phyloP scores from a whole-genome alignment of 2,113 vertebrate species.

The Pandion haliaetus region DNA sequence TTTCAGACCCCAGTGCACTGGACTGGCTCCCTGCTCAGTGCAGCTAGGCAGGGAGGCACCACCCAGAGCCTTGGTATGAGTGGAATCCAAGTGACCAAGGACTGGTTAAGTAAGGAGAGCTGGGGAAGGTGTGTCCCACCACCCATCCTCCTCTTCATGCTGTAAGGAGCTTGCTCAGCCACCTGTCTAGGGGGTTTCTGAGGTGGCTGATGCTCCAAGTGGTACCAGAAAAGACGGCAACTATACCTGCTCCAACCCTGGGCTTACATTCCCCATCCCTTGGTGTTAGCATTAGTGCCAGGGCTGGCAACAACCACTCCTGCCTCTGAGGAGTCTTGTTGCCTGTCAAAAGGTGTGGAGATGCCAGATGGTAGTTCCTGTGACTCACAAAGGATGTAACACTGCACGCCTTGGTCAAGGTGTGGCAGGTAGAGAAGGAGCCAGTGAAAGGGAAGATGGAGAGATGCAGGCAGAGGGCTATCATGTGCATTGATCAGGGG shows the following conservation, averaged over 20 bases:
- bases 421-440: background rate
- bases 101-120: background rate
- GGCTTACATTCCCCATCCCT: background rate
- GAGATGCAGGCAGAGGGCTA: background rate
- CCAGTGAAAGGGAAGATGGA: background rate
- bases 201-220: background rate
- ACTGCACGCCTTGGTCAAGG: fast-evolving
- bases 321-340: background rate
- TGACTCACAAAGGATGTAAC: background rate
- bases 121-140: background rate
- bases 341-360: background rate
- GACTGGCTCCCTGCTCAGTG: background rate
- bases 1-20: background rate
- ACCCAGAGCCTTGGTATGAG: background rate
- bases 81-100: background rate
- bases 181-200: background rate
- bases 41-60: background rate
- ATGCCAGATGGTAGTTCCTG: background rate
- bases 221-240: background rate
- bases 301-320: background rate
- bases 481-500: fast-evolving
- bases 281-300: background rate
- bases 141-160: background rate
- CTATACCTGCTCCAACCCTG: background rate
- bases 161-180: background rate